A percentile compares a stretch with the other conserved stretches of the same genome.
Evolutionary conservation across 2,113 vertebrate genomes (phyloP).

Genomic region (Stegastes partitus): DNA sequence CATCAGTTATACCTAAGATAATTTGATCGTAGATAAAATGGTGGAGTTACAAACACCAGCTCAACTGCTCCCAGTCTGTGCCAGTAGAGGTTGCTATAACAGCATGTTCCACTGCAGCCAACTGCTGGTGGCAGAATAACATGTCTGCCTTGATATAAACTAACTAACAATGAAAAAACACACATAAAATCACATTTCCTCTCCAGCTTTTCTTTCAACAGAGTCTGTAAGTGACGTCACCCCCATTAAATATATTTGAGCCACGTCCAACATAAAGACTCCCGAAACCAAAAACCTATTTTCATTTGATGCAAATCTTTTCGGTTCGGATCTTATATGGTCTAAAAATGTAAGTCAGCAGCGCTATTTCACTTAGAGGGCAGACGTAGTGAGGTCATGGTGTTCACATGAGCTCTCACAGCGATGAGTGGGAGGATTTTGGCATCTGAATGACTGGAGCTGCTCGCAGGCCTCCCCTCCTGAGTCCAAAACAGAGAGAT

Average conservation of each 20-base stretch:
- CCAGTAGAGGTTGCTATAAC: not conserved
- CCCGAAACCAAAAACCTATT: constrained; percentile 24
- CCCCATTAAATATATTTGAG: not conserved
- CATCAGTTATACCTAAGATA: too few relatives aligned
- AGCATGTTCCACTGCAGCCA: not conserved
- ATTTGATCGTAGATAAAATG: too few relatives aligned
- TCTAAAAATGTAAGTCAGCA: constrained; percentile 62
- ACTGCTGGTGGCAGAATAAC: not conserved
- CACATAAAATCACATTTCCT: not conserved
- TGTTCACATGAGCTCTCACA: constrained; percentile 71
- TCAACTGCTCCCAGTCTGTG: not conserved
- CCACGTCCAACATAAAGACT: constrained; percentile 19
- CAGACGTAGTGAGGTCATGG: constrained; percentile 69
- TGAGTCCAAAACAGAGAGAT: constrained; percentile 42
- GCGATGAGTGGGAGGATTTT: constrained; percentile 69
- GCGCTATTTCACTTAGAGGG: constrained; percentile 58
- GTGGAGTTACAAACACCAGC: not conserved
- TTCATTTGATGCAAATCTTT: constrained; percentile 36
- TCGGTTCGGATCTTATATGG: constrained; percentile 16
- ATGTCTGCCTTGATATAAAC: not conserved
- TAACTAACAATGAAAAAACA: constrained; percentile 11
- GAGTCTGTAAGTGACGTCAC: not conserved
- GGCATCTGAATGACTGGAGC: constrained; percentile 51
- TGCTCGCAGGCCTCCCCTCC: constrained; percentile 23
- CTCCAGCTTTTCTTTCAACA: not conserved